Base-by-base conservation (phyloP, 2,888 invertebrate genomes). In the Lordiphosa fenestrarum region DNA sequence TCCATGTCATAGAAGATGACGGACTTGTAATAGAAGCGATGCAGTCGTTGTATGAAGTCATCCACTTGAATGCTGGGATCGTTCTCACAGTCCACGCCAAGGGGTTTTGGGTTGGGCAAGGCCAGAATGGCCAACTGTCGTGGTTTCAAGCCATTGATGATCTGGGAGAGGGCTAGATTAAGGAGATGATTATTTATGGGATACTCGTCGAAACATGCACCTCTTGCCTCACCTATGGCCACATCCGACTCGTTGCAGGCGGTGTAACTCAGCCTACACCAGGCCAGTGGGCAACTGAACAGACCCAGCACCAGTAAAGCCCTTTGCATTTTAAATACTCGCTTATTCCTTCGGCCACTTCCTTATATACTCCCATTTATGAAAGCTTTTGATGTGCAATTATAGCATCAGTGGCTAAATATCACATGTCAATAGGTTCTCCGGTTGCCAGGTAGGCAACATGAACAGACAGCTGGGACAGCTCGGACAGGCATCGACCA, bases 31-130 rank as follows among this genome's bases (percentile, higher is more conserved):
- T 86, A 77, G 0, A 84, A 71, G 6, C 70, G 66, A 63, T 90
- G 88, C 42, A 89, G 66, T 6, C 81, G 74, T 64, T 78, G 73
- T n/a, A 90, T 71, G 42, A 90, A 89, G 30, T 87, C 84, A 48
- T 88, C 87, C 19, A 89, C 69, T 39, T 87, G 81, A 12, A 80
- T 58, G n/a, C 66, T 66, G 15, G 71, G 66, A 33, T 69, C 64
- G 39, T 69, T 66, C 10, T 66, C 57, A 13, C 76, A 73, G 39
- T 55, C 57, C 21, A 6, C 47, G 10, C 51, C 59, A 6, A 47
- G 23, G 46, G 60, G 25, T 4, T 37, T 25, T 2, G 65, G 49
- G 30, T 42, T 53, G 37, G 69, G 66, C 7, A 62, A 46, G 0
- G 70, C 74, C 19, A 89, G 65, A 54, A 89, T 86, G 37, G 83